These are phyloP conservation scores for Chrysolina americana DNA, from an alignment of 2,888 invertebrate species.

Conservation along the genomic window DNA sequence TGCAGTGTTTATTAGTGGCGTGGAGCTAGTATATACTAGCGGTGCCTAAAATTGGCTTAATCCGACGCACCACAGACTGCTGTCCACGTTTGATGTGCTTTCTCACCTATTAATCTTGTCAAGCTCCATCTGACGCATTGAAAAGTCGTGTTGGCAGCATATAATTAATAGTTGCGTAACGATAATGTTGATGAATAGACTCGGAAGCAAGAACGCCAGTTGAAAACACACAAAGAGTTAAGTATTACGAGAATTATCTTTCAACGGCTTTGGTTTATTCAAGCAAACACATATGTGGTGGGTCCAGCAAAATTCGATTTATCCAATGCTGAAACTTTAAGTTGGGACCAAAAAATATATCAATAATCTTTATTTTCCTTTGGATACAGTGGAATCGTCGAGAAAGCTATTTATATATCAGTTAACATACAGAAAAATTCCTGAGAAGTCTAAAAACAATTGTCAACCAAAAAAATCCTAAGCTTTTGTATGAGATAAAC, in stretches of 20 bases:
- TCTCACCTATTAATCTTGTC: conserved; percentile 22
- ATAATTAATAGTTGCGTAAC: conserved; percentile 23
- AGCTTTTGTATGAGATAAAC: too few relatives aligned
- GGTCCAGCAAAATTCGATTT: background rate
- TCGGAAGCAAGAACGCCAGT: conserved; percentile 6
- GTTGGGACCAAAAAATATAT: too few relatives aligned
- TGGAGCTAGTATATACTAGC: background rate
- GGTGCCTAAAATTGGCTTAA: conserved; percentile 5
- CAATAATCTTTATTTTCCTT: too few relatives aligned
- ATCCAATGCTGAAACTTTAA: background rate
- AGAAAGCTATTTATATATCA: too few relatives aligned
- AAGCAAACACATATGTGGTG: background rate
- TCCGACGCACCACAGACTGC: background rate
- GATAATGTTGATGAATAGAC: conserved; percentile 14
- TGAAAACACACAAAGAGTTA: conserved; percentile 4
- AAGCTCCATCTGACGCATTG: conserved; percentile 11
- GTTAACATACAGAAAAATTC: too few relatives aligned
- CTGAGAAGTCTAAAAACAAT: too few relatives aligned
- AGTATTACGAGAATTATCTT: background rate
- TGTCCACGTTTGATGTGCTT: conserved; percentile 12
- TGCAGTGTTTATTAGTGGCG: background rate
- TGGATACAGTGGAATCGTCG: too few relatives aligned
- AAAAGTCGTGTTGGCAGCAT: conserved; percentile 11
- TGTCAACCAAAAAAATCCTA: too few relatives aligned
- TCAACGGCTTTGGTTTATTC: background rate